Base-by-base conservation (phyloP, 2,797 vertebrate species). In the Danio jaintianensis region DNA sequence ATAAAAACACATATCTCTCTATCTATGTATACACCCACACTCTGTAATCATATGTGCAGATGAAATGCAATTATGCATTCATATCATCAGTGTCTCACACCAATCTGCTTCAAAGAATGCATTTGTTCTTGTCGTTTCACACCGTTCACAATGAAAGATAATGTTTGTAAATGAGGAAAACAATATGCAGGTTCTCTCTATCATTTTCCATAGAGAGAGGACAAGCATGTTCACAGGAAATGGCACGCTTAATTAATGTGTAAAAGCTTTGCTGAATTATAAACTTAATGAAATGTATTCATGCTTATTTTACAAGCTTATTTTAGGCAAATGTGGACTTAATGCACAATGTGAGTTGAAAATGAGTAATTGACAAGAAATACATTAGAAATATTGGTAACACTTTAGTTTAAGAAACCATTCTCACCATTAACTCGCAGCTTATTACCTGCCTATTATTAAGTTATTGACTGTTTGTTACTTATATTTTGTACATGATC, bases 61-160 rank as follows among this genome's bases (percentile, higher is more conserved):
- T 59, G 64, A 78, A 78, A 70, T 22, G 66, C 76, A 78, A 78
- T 78, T 78, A 52, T 61, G 55, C 43, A 70, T 78, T 59, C 55
- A 45, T 59, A 61, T 61, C 22, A 78, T 70, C 45, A 42, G 56
- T 70, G 76, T 78, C 55, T 9, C 85, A 63, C 58, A 71, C 20
- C 59, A 9, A 59, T 55, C 9, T 70, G 18, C 29, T 52, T 70
- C 20, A 70, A 70, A 70, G 43, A 79, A 79, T 8, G 0, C 6
- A 75, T 75, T 63, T 75, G n/a, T 43, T 75, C 5, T 64, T 75
- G 40, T 75, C 7, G 42, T 42, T 52, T 75, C 73, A 47, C 55
- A 47, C 16, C 55, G 36, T 74, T 16, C 22, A 61, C 5, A 64
- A 40, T 53, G 7, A 63, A 62, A 63, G 36, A 52, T 20, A n/a